phyloP scores from a whole-genome alignment of 2,888 invertebrate genomes.

The Eledone cirrhosa region DNA sequence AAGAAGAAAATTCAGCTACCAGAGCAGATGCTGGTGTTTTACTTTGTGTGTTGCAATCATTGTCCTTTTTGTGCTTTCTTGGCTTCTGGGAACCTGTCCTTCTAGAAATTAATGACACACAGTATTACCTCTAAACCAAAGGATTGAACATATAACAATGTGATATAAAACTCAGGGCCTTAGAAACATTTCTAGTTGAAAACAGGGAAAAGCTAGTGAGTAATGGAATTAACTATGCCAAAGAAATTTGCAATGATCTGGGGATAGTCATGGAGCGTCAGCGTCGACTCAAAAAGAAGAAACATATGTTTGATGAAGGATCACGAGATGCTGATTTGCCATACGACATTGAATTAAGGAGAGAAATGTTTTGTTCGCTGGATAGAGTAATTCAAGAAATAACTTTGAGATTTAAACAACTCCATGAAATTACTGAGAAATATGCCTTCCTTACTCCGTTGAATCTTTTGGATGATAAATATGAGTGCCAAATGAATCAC shows the following conservation, averaged over 20 bases:
- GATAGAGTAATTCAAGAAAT: background rate
- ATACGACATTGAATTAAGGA: background rate
- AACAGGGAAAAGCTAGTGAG: background rate
- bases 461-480: background rate
- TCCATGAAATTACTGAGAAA: too few relatives aligned
- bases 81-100: background rate
- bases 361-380: background rate
- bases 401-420: background rate
- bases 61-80: background rate
- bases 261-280: background rate
- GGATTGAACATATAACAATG: background rate
- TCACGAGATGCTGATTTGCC: background rate
- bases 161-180: constrained; percentile 10
- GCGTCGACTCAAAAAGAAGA: background rate
- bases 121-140: background rate
- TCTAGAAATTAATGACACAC: background rate
- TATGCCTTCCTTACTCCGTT: background rate
- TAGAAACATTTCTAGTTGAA: background rate
- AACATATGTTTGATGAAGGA: background rate
- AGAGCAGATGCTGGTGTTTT: background rate
- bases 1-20: background rate
- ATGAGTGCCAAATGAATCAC: background rate
- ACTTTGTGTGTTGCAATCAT: background rate
- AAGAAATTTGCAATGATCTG: background rate
- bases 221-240: background rate